Percentiles rank a stretch among this genome's conserved stretches.
Conservation (phyloP, 1,140 invertebrate genomes). For the Procambarus virginalis region DNA sequence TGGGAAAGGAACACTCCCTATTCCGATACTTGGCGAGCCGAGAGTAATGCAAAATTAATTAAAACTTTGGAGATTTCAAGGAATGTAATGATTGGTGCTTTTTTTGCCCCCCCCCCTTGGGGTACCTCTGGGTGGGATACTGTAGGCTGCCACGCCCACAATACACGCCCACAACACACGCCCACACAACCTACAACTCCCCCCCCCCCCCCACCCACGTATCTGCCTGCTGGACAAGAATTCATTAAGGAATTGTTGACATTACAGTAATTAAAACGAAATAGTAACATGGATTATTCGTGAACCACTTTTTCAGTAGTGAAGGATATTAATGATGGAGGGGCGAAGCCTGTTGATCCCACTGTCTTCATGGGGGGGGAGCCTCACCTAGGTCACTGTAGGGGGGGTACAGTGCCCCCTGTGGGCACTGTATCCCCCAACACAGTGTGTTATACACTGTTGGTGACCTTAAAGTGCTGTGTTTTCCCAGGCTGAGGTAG, state of each 20-base stretch:
- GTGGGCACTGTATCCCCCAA: no score
- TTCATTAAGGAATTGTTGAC: not conserved
- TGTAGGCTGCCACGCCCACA: not conserved
- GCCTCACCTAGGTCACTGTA: no score
- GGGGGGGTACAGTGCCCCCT: no score
- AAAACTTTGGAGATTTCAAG: conserved; percentile 1
- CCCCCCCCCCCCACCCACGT: no score
- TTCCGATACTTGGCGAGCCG: not conserved
- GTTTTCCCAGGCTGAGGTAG: no score
- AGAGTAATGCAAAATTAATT: conserved; percentile 19
- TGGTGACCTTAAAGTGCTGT: no score
- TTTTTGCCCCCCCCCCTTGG: not conserved
- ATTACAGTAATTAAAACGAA: not conserved
- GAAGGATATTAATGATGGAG: not conserved
- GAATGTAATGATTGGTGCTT: not conserved
- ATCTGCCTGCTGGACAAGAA: not conserved
- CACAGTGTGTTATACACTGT: no score
- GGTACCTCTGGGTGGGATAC: not conserved
- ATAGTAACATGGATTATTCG: not conserved
- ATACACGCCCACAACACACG: no score
- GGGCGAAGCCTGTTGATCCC: not conserved
- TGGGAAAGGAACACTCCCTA: not conserved
- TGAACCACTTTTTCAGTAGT: not conserved
- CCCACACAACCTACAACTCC: not conserved
- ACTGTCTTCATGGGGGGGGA: no score